phyloP scores from a whole-genome alignment of 2,888 invertebrate species.

The Coelinius sp. region DNA sequence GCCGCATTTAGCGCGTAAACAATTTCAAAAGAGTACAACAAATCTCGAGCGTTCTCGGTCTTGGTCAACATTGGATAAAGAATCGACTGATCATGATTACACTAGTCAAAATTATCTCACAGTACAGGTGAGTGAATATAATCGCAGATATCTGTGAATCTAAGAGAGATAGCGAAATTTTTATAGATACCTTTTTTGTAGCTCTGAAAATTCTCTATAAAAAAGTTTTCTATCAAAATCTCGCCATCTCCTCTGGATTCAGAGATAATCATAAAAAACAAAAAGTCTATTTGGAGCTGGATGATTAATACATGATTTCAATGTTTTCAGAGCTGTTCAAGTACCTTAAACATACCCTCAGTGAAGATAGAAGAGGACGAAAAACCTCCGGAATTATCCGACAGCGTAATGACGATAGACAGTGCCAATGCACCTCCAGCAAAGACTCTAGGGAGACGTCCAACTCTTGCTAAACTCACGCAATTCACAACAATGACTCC shows the following conservation, averaged over 20 bases:
- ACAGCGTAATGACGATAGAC: constrained; percentile 63
- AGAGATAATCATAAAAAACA: too few relatives aligned
- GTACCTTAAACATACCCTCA: constrained; percentile 77
- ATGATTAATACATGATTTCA: not conserved
- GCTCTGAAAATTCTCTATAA: too few relatives aligned
- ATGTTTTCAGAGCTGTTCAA: constrained; percentile 76
- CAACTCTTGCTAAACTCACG: constrained; percentile 63
- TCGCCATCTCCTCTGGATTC: too few relatives aligned
- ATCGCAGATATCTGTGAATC: too few relatives aligned
- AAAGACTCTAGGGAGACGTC: constrained; percentile 62
- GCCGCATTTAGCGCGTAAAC: constrained; percentile 82
- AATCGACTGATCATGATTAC: constrained; percentile 73
- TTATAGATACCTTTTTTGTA: too few relatives aligned
- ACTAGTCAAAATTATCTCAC: constrained; percentile 82
- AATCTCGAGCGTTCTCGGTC: constrained; percentile 80
- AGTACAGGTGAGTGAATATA: constrained; percentile 76
- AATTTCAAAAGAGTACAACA: constrained; percentile 77
- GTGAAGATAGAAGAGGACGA: constrained; percentile 80
- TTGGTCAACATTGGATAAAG: constrained; percentile 79
- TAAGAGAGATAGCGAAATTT: too few relatives aligned
- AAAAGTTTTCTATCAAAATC: too few relatives aligned
- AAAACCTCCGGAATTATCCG: constrained; percentile 69
- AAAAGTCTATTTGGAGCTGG: too few relatives aligned
- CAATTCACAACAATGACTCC: constrained; percentile 89
- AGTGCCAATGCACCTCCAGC: constrained; percentile 52